Evolutionary conservation across 2,797 vertebrate species (phyloP), one percentile per base, ranked within the genome.

Genomic region (Acrossocheilus fasciatus): DNA sequence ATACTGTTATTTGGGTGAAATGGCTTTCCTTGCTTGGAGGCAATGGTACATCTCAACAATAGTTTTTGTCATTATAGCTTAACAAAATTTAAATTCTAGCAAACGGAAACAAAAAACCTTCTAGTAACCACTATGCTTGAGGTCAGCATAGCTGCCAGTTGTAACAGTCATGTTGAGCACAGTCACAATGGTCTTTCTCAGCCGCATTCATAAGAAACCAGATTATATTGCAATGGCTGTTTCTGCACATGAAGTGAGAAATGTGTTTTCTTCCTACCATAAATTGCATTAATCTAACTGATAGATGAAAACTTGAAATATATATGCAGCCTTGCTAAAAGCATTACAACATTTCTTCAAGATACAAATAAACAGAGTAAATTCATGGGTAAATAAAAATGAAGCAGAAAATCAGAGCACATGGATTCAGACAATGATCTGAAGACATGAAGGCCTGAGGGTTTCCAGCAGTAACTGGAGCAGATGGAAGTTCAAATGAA

Each of bases 401-500:
- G 26, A 57, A 70, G 50, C 62, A 59, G 59, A 26, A 76, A 50
- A 84, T 14, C 66, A 41, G 36, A 79, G 30, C 50, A 43, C 54
- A 82, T 66, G 5, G 81, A 85, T 83, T 82, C 77, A 70, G 79
- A 76, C 78, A 52, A 26, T 75, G 52, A 87, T 88, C 57, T 87
- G 72, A 85, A 74, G 84, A 83, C 72, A 72, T 83, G 47, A 17
- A 78, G 12, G 73, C 82, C 59, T 78, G 64, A 84, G 82, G 87
- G 82, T 34, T 84, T 81, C 47, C 36, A 34, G 57, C 73, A 87
- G 66, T 84, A 87, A 86, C 45, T 83, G 72, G 72, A 82, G 77
- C 86, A 88, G 84, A 88, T 85, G 74, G 57, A 87, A 74, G 52
- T 80, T 64, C 17, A 84, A 54, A 43, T 83, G 34, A 87, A 85